Conservation (phyloP, 2,113 vertebrate species). For the Coturnix japonica region DNA sequence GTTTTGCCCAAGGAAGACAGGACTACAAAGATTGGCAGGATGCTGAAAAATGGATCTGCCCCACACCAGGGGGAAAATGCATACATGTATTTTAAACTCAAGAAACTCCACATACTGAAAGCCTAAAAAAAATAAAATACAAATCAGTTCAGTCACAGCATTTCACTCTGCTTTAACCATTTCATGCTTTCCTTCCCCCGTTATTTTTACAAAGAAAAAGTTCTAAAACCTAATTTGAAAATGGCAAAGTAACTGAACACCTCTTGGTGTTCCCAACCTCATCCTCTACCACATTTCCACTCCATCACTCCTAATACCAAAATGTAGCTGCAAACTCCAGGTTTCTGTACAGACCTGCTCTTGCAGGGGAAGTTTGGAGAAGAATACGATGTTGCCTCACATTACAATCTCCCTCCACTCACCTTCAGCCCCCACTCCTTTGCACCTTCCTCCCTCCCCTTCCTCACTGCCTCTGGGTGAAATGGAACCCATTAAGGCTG, state of each 20-base stretch:
- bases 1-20: neutral
- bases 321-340: neutral
- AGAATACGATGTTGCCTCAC: neutral
- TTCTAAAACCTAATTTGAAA: neutral
- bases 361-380: neutral
- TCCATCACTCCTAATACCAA: neutral
- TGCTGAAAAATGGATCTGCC: neutral
- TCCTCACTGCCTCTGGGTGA: fast-evolving
- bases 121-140: neutral
- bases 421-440: neutral
- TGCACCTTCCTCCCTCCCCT: neutral
- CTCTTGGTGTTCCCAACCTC: neutral
- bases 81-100: neutral
- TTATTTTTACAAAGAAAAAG: neutral
- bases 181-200: neutral
- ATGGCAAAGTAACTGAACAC: neutral
- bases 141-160: fast-evolving
- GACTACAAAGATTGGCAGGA: neutral
- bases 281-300: neutral
- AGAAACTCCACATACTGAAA: neutral
- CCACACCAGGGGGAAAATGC: fast-evolving
- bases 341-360: neutral
- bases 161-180: neutral
- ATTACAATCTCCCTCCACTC: neutral
- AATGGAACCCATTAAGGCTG: neutral